A percentile compares a stretch with the other conserved stretches of the same genome.
Evolutionary conservation across 2,888 invertebrate species (phyloP).

Genomic region (Reticulitermes lucifugus): DNA sequence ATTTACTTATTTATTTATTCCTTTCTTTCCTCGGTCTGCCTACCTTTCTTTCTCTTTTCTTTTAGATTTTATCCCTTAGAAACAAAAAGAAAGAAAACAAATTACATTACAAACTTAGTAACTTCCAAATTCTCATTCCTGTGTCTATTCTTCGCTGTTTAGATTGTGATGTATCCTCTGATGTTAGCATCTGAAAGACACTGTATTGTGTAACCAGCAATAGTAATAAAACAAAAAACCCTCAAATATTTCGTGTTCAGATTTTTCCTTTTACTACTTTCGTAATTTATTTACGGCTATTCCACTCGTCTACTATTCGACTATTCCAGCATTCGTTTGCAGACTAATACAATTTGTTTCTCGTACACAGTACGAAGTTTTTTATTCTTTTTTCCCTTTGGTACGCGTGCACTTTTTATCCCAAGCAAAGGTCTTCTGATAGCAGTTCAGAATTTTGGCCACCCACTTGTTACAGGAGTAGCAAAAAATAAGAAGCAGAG

Average conservation of each 20-base stretch:
- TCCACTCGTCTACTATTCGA: too few relatives aligned
- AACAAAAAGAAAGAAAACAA: too few relatives aligned
- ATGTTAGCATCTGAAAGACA: background rate
- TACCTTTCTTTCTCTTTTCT: too few relatives aligned
- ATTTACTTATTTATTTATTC: too few relatives aligned
- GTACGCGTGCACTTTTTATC: background rate
- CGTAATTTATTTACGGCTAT: conserved; percentile 5
- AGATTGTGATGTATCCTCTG: background rate
- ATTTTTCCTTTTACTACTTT: background rate
- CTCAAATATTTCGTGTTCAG: background rate
- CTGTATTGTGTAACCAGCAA: background rate
- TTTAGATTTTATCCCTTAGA: too few relatives aligned
- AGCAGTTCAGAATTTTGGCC: too few relatives aligned
- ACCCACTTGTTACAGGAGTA: too few relatives aligned
- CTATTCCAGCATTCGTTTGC: conserved; percentile 8
- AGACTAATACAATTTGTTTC: conserved; percentile 19
- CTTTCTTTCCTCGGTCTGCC: too few relatives aligned
- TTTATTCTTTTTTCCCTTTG: background rate
- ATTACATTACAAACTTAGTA: too few relatives aligned
- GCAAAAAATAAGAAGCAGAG: too few relatives aligned
- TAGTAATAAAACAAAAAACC: background rate
- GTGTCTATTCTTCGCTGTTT: too few relatives aligned
- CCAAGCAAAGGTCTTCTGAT: background rate
- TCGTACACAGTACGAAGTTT: background rate
- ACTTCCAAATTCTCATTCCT: too few relatives aligned